Conservation (phyloP, 2,113 vertebrate genomes). For the Hypanus sabinus region DNA sequence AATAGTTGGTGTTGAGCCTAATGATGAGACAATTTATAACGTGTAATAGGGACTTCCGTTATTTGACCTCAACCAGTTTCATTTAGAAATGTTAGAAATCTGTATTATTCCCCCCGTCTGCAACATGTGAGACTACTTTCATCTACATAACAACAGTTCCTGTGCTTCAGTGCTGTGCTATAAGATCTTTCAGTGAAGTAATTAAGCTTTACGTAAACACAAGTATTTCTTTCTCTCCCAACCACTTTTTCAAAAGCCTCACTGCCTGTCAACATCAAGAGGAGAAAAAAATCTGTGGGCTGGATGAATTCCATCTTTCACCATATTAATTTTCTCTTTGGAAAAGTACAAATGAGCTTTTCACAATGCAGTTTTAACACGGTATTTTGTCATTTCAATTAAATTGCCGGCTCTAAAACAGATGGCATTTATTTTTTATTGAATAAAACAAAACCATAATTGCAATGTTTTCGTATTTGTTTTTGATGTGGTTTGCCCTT, state of each 20-base stretch:
- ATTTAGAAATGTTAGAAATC: neutral
- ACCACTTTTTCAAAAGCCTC: neutral
- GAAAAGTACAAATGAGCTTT: constrained; percentile 2
- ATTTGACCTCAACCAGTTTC: neutral
- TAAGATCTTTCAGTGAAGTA: neutral
- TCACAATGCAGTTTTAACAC: neutral
- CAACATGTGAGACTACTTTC: neutral
- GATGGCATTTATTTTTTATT: constrained; percentile 21
- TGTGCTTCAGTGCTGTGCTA: neutral
- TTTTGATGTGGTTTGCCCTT: neutral
- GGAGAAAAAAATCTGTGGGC: neutral
- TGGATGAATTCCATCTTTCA: constrained; percentile 8
- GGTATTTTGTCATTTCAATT: neutral
- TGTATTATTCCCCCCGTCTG: neutral
- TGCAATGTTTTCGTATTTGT: neutral
- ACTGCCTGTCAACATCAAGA: neutral
- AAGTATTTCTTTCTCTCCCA: neutral
- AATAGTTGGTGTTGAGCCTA: neutral
- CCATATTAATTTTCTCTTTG: neutral
- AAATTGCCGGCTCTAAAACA: constrained; percentile 16
- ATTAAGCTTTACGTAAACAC: neutral
- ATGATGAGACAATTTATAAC: no score
- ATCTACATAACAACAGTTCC: neutral
- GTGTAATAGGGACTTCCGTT: neutral
- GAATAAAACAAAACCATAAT: constrained; percentile 4